These are phyloP conservation scores for Rhabdomys pumilio DNA, from an alignment of 2,797 vertebrate species.

Conservation along the genomic window DNA sequence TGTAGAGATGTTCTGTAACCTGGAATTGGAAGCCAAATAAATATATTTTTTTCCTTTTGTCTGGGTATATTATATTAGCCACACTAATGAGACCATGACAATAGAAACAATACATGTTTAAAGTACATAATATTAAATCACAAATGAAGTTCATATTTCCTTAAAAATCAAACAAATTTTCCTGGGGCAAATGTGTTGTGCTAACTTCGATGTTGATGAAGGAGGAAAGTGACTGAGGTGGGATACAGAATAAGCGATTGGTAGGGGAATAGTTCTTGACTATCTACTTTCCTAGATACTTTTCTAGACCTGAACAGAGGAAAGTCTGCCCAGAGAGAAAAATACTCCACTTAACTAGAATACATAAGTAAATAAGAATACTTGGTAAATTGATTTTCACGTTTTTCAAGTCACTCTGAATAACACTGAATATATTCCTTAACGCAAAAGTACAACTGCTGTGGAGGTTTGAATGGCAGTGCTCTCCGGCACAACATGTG, in stretches of 20 bases:
- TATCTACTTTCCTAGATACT: no score
- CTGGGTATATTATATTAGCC: not conserved
- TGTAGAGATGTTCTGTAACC: not conserved
- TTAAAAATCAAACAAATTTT: not conserved
- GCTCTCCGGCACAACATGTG: not conserved
- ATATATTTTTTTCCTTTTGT: not conserved
- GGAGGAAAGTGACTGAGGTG: not conserved
- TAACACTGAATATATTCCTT: slow-evolving; percentile 12
- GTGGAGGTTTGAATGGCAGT: not conserved
- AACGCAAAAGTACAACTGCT: not conserved
- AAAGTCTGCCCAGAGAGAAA: not conserved
- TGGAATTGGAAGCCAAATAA: not conserved
- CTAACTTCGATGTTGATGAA: not conserved
- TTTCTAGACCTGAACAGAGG: not conserved
- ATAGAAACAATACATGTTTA: not conserved
- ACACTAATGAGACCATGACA: not conserved
- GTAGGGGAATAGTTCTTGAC: not conserved
- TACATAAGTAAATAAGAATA: not conserved
- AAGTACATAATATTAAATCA: not conserved
- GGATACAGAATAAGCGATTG: not conserved
- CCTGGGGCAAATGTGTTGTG: not conserved
- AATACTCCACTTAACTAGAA: not conserved
- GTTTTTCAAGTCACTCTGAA: not conserved
- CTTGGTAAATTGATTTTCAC: not conserved
- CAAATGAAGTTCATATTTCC: not conserved